phyloP scores from a whole-genome alignment of 2,797 vertebrate species.

The Rhinoraja longicauda region DNA sequence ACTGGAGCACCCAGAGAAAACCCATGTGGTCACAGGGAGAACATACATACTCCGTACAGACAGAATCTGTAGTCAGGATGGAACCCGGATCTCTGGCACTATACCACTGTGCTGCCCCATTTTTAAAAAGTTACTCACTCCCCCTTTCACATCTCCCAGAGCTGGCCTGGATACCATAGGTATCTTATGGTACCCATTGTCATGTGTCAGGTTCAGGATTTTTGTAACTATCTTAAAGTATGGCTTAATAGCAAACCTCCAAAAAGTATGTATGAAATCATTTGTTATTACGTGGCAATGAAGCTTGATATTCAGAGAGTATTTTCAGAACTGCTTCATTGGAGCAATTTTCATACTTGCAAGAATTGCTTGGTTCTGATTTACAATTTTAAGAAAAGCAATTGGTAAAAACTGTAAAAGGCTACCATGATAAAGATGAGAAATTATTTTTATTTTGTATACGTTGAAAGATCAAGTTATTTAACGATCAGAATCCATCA shows the following conservation, averaged over 20 bases:
- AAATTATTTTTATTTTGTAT: background rate
- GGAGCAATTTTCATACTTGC: background rate
- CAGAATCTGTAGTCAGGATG: too few relatives aligned
- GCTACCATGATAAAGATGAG: background rate
- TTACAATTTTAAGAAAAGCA: background rate
- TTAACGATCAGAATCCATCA: background rate
- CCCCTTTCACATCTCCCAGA: too few relatives aligned
- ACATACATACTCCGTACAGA: too few relatives aligned
- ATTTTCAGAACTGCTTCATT: background rate
- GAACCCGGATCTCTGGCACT: too few relatives aligned
- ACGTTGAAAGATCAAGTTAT: background rate
- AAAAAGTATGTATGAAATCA: background rate
- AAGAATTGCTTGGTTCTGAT: background rate
- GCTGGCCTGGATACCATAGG: too few relatives aligned
- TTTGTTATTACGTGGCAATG: background rate
- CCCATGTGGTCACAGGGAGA: too few relatives aligned
- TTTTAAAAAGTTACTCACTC: too few relatives aligned
- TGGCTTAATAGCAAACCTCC: background rate
- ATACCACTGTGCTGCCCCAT: too few relatives aligned
- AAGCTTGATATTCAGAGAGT: background rate
- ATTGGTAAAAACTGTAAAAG: background rate
- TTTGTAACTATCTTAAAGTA: background rate
- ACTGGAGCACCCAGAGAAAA: too few relatives aligned
- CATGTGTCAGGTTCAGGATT: background rate
- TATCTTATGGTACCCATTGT: background rate